Conservation (phyloP, 2,797 vertebrate genomes). For the Syndactyla subalaris region DNA sequence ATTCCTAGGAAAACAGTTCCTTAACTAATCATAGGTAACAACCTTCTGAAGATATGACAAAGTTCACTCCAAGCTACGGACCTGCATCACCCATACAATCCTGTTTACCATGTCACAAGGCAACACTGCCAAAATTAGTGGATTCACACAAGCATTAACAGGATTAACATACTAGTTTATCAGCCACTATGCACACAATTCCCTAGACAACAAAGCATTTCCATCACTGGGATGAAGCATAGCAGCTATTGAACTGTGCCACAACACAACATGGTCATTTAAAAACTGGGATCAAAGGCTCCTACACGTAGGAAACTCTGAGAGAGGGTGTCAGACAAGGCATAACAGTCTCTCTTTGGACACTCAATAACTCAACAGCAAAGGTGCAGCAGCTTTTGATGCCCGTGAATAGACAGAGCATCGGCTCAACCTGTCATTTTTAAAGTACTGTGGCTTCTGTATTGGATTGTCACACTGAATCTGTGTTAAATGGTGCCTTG, state of each 20-base stretch:
- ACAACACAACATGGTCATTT: not conserved
- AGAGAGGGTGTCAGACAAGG: not conserved
- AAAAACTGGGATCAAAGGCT: not conserved
- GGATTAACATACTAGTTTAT: conserved; percentile 50
- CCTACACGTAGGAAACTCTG: not conserved
- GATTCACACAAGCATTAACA: conserved; percentile 1
- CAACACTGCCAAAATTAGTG: not conserved
- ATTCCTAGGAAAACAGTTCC: not conserved
- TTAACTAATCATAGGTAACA: not conserved
- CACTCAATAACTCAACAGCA: not conserved
- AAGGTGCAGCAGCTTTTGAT: not conserved
- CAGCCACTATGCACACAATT: not conserved
- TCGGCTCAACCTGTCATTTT: not conserved
- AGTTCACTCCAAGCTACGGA: not conserved
- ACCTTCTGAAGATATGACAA: not conserved
- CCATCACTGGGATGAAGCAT: not conserved
- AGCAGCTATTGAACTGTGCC: not conserved
- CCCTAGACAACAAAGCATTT: not conserved
- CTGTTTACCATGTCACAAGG: not conserved
- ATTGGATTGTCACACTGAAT: not conserved
- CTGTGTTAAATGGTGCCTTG: not conserved
- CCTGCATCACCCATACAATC: not conserved
- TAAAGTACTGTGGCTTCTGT: not conserved
- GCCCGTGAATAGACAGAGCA: not conserved
- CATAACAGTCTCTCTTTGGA: not conserved